These are phyloP conservation scores for Cephalotes varians DNA, from an alignment of 2,888 invertebrate genomes.

Conservation along the genomic window DNA sequence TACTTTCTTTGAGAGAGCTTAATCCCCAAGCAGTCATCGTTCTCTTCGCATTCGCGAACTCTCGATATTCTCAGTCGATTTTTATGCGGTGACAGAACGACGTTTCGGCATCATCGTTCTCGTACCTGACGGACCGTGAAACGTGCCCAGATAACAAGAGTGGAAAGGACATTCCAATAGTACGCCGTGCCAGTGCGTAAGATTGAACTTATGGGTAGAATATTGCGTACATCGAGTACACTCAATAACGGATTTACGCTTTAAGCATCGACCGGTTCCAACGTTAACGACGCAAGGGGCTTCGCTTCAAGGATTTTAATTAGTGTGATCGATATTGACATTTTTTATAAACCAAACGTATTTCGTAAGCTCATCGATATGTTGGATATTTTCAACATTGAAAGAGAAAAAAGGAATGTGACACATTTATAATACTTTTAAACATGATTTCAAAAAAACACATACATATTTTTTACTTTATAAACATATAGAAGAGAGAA, in stretches of 20 bases:
- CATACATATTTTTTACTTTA: neutral
- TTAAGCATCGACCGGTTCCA: constrained; percentile 32
- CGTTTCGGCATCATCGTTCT: constrained; percentile 76
- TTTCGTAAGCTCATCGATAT: constrained; percentile 23
- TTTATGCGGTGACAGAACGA: constrained; percentile 69
- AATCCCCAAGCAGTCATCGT: constrained; percentile 42
- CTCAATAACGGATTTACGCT: constrained; percentile 48
- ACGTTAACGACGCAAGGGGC: neutral
- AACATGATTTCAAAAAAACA: neutral
- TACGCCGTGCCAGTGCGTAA: constrained; percentile 55
- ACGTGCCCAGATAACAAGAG: constrained; percentile 81
- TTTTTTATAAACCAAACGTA: constrained; percentile 16
- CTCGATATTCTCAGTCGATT: constrained; percentile 70
- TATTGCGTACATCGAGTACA: constrained; percentile 40
- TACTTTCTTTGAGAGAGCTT: neutral
- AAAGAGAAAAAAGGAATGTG: constrained; percentile 3
- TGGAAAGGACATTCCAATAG: constrained; percentile 82
- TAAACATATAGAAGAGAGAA: neutral
- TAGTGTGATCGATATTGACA: constrained; percentile 34
- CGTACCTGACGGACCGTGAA: constrained; percentile 80
- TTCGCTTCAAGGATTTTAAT: constrained; percentile 36
- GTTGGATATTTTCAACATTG: neutral
- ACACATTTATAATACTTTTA: constrained; percentile 7
- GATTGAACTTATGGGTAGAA: constrained; percentile 14
- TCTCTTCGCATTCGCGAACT: constrained; percentile 30